Conservation (phyloP, 2,113 vertebrate species). For the Plotosus lineatus region DNA sequence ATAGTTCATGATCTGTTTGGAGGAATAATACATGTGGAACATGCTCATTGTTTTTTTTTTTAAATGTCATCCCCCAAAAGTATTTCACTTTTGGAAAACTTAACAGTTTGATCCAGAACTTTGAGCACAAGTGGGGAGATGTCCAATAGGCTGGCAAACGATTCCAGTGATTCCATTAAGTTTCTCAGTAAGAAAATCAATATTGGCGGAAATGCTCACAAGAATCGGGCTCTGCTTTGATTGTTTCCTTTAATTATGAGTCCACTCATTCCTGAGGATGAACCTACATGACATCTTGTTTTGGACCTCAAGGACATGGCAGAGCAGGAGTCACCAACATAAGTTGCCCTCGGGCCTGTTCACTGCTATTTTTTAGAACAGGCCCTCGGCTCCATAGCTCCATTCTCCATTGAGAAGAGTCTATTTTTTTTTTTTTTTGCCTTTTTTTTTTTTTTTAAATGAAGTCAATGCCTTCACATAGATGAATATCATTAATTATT, state of each 20-base stretch:
- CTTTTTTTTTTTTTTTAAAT: too few relatives aligned
- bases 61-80: neutral
- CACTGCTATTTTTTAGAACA: too few relatives aligned
- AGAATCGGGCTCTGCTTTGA: neutral
- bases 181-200: neutral
- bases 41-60: neutral
- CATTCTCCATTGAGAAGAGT: too few relatives aligned
- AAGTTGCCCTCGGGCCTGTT: too few relatives aligned
- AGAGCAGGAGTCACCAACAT: too few relatives aligned
- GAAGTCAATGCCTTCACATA: too few relatives aligned
- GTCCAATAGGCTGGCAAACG: neutral
- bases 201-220: neutral
- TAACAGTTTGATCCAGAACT: neutral
- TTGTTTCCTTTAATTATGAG: neutral
- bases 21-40: neutral
- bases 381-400: too few relatives aligned
- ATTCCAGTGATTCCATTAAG: neutral
- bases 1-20: neutral
- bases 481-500: too few relatives aligned
- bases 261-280: neutral
- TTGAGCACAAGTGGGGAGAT: neutral
- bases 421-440: too few relatives aligned
- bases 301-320: constrained; percentile 37
- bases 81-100: neutral
- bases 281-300: constrained; percentile 35